phyloP scores from a whole-genome alignment of 2,113 vertebrate species.

The Tetrao urogallus region DNA sequence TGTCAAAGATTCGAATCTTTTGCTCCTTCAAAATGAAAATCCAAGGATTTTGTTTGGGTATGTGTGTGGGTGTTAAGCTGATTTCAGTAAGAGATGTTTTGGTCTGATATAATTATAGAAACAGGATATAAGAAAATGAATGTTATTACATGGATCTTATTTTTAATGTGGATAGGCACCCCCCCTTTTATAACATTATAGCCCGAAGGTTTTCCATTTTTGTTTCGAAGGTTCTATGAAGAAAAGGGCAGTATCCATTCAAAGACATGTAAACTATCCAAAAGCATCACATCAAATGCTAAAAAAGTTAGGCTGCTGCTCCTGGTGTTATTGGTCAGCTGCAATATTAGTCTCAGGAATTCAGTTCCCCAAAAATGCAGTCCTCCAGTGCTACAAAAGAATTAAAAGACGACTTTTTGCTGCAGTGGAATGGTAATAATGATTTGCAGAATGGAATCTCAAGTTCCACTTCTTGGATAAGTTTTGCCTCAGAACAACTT shows the following conservation, averaged over 20 bases:
- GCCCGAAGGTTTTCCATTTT: constrained; percentile 26
- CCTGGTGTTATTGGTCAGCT: constrained; percentile 48
- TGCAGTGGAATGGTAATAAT: constrained; percentile 22
- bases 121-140: constrained; percentile 16
- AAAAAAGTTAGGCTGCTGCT: constrained; percentile 51
- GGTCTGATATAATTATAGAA: neutral
- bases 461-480: constrained; percentile 34
- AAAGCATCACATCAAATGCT: constrained; percentile 30
- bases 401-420: constrained; percentile 31
- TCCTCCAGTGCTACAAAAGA: constrained; percentile 49
- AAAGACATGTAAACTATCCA: constrained; percentile 44
- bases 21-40: neutral
- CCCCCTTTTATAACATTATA: constrained; percentile 26
- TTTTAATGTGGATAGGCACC: constrained; percentile 6
- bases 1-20: neutral
- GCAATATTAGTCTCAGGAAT: constrained; percentile 55
- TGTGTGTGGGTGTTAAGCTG: neutral
- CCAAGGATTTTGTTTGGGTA: neutral
- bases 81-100: constrained; percentile 22
- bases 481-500: constrained; percentile 25
- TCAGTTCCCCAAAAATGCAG: constrained; percentile 35
- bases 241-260: constrained; percentile 37
- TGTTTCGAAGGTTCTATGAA: constrained; percentile 43
- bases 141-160: neutral
- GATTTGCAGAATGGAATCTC: constrained; percentile 40